phyloP scores from a whole-genome alignment of 1,140 invertebrate species.

The Musca domestica region DNA sequence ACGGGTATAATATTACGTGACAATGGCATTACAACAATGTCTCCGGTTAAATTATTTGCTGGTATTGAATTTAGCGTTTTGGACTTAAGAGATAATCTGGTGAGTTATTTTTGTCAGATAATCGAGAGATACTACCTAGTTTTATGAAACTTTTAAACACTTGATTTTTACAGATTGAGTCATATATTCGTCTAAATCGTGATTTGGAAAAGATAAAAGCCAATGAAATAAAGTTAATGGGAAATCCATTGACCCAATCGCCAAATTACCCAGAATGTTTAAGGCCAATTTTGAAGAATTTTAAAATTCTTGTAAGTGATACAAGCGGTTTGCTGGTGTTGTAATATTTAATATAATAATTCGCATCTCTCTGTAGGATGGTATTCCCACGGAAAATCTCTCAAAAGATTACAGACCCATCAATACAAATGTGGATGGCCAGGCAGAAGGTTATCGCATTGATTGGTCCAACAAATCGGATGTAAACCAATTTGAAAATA shows the following conservation, averaged over 20 bases:
- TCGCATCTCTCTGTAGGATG: conserved; percentile 34
- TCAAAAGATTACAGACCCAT: conserved; percentile 37
- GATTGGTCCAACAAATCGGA: conserved; percentile 32
- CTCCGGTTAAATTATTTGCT: conserved; percentile 19
- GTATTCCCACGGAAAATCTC: conserved; percentile 37
- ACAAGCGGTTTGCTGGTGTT: not conserved
- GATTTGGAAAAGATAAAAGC: conserved; percentile 30
- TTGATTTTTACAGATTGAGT: conserved; percentile 20
- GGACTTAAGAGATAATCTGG: conserved; percentile 27
- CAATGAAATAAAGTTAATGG: conserved; percentile 33
- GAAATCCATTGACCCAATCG: conserved; percentile 38
- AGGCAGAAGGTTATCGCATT: conserved; percentile 35
- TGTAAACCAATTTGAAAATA: conserved; percentile 31
- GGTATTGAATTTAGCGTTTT: conserved; percentile 16
- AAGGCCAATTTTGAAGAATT: conserved; percentile 34
- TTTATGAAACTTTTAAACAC: not conserved
- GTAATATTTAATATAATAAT: not conserved
- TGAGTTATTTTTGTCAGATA: conserved; percentile 6
- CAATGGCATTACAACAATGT: conserved; percentile 22
- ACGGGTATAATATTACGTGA: conserved; percentile 24
- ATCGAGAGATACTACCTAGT: not conserved
- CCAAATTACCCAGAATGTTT: conserved; percentile 35
- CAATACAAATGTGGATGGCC: conserved; percentile 35
- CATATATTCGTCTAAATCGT: conserved; percentile 13
- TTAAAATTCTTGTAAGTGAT: conserved; percentile 35